Evolutionary conservation across 2,888 invertebrate species (phyloP), one percentile per base, ranked within the genome.

Genomic region (Xylocampa areola): DNA sequence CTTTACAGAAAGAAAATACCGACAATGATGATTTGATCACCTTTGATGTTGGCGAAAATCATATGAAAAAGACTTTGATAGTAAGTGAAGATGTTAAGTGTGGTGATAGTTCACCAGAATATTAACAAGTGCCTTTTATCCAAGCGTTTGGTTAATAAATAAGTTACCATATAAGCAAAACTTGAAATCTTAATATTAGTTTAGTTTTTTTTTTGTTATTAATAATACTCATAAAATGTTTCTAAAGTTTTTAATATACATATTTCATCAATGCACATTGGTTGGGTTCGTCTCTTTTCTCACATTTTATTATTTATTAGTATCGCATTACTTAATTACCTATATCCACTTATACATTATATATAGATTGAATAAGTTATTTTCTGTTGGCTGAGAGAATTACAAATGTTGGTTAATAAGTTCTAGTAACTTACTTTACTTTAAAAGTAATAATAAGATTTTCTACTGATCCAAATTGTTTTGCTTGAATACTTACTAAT

Each of bases 91-190:
- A 87, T 68, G 73, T 82, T 3, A 89, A 87, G 75, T 80, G 83
- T 79, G 87, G 87, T 72, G 91, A 90, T 55, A 92, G 91, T 79
- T 92, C 93, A 71, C 92, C 93, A 8, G 92, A 93, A 77, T 92
- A 91, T 74, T 92, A 72, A 70, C 27, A 82, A 81, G 92, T 92
- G 92, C 91, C 92, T 92, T 90, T 79, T 36, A 64, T 21, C 29
- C 67, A 66, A 63, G 52, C 60, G 55, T 75, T 58, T 79, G 78
- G 75, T 62, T 77, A 70, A 63, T 71, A 54, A 55, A 62, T 79
- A 81, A 82, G 88, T 90, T 89, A 90, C 87, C 88, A 85, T 75
- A 48, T 57, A 65, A 70, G 63, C 60, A 39, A 58, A 64, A 54
- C 44, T 49, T 58, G 45, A 48, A 54, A 62, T 32, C 58, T 29